A percentile compares a stretch with the other conserved stretches of the same genome.
Evolutionary conservation across 2,113 vertebrate genomes (phyloP).

Genomic region (Phyllostomus discolor): DNA sequence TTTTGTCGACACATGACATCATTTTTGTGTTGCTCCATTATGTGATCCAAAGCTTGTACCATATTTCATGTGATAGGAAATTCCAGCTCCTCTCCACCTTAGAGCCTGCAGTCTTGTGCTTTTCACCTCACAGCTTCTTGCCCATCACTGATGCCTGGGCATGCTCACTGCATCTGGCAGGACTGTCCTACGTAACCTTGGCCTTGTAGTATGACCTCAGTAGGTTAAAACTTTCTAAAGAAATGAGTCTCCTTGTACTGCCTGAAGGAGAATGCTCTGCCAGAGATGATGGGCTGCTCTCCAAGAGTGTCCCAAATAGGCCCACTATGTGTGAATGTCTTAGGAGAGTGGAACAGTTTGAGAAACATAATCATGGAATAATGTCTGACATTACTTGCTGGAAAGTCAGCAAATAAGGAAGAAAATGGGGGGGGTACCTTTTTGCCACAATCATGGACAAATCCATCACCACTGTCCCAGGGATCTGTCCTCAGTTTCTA

Average conservation of each 20-base stretch:
- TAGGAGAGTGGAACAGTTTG: neutral
- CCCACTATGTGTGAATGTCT: neutral
- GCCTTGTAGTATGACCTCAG: constrained; percentile 36
- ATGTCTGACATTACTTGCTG: neutral
- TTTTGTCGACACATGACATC: neutral
- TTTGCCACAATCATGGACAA: neutral
- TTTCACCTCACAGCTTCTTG: constrained; percentile 5
- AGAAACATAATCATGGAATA: neutral
- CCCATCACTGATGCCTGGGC: constrained; percentile 25
- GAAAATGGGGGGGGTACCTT: neutral
- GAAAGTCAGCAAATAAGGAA: neutral
- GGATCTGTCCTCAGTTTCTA: neutral
- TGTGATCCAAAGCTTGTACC: neutral
- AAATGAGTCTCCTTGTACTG: neutral
- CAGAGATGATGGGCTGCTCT: neutral
- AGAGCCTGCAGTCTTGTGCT: neutral
- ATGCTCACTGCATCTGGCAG: neutral
- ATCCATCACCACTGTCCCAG: neutral
- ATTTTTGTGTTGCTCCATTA: neutral
- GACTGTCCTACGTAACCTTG: neutral
- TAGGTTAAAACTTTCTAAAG: neutral
- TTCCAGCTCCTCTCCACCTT: neutral
- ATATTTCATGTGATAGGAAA: neutral
- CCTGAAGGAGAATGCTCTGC: neutral
- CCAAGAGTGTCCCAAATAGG: neutral